Percentiles rank a stretch among this genome's conserved stretches.
These are phyloP conservation scores for Lucifuga dentata DNA, from an alignment of 2,113 vertebrate genomes.

Conservation along the genomic window DNA sequence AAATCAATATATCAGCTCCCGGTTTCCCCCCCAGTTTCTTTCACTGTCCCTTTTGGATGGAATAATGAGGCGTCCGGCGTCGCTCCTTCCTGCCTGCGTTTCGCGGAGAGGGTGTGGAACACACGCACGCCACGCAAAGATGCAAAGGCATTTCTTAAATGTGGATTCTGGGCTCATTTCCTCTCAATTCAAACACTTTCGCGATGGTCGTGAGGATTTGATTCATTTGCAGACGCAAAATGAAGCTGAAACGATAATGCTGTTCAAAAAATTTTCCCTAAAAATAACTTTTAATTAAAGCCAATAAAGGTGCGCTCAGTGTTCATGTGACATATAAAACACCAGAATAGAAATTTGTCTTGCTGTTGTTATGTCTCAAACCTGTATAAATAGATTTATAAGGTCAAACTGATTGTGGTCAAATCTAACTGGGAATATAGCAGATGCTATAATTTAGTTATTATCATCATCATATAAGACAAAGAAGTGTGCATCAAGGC, in stretches of 20 bases:
- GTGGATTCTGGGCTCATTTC: constrained; percentile 19
- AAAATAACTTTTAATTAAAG: neutral
- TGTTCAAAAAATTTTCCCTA: no score
- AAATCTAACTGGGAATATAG: no score
- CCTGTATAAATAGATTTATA: no score
- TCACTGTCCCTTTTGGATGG: constrained; percentile 39
- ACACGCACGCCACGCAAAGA: constrained; percentile 79
- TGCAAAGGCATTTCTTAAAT: constrained; percentile 74
- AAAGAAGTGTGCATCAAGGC: no score
- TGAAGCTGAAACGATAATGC: no score
- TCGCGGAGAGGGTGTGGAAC: constrained; percentile 74
- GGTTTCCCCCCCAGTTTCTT: constrained; percentile 7
- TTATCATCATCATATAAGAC: no score
- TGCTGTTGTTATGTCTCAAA: no score
- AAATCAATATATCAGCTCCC: constrained; percentile 40
- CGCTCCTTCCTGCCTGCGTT: constrained; percentile 63
- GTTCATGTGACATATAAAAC: no score
- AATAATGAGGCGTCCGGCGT: constrained; percentile 59
- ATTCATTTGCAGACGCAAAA: neutral
- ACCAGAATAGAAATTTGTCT: no score
- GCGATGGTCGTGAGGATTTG: neutral
- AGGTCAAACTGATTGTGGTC: no score
- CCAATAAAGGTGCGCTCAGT: no score
- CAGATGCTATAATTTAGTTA: no score
- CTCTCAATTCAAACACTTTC: neutral